These are phyloP conservation scores for Magallana gigas DNA, from an alignment of 1,140 invertebrate species.

Conservation along the genomic window DNA sequence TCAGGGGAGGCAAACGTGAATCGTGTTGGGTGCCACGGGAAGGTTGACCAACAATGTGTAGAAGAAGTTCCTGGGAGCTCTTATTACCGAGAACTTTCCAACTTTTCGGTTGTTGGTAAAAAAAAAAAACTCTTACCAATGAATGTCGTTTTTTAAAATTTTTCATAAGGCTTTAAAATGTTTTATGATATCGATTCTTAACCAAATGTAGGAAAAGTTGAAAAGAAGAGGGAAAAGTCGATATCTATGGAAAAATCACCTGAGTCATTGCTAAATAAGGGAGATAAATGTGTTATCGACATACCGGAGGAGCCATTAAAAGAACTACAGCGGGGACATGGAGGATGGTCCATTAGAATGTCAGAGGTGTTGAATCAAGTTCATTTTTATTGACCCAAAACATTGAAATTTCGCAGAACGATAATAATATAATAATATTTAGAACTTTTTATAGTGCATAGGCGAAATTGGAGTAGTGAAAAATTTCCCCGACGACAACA, in stretches of 20 bases:
- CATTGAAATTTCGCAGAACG: too few species aligned
- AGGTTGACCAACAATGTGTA: constrained; percentile 89
- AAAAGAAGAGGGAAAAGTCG: background rate
- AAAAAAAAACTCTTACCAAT: too few species aligned
- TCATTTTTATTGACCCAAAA: too few species aligned
- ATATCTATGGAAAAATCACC: background rate
- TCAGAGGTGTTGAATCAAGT: constrained; percentile 56
- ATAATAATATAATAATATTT: too few species aligned
- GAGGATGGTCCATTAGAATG: constrained; percentile 66
- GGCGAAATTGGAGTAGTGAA: constrained; percentile 55
- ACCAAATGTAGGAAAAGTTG: background rate
- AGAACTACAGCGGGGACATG: constrained; percentile 60
- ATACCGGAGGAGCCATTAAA: constrained; percentile 54
- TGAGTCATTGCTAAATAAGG: constrained; percentile 39
- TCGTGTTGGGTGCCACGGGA: constrained; percentile 89
- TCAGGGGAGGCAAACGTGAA: constrained; percentile 79
- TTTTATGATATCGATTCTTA: too few species aligned
- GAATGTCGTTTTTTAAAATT: too few species aligned
- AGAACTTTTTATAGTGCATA: constrained; percentile 50
- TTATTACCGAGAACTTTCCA: constrained; percentile 87
- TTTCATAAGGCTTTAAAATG: too few species aligned
- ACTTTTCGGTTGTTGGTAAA: constrained; percentile 87
- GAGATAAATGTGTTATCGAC: constrained; percentile 60
- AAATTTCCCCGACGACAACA: constrained; percentile 51
- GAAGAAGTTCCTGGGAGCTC: constrained; percentile 85